Evolutionary conservation across 1,140 invertebrate genomes (phyloP), one percentile per base, ranked within the genome.

Genomic region (Metopolophium dirhodum): DNA sequence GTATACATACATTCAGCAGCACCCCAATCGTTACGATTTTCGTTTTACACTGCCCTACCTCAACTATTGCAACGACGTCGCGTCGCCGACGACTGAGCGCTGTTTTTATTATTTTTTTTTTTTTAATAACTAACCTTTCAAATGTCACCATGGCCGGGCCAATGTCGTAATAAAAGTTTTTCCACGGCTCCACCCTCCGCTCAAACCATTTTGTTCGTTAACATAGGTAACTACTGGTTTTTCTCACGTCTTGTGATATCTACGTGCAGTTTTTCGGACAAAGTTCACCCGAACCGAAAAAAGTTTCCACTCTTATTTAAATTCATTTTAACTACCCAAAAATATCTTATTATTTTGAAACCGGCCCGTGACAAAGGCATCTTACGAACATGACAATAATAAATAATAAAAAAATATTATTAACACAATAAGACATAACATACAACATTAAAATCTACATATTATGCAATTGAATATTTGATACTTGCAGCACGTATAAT

Each of bases 21-120:
- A 30, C 14, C n/a, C n/a, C n/a, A n/a, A 14, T n/a, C n/a, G 14
- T n/a, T 77, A 77, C 14, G n/a, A n/a, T 77, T 77, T 77, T 77
- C 61, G 8, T 30, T 85, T 85, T 85, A 26, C 23, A 47, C 85
- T 86, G 85, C 85, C 85, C 85, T 86, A 86, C 85, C 85, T 47
- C 85, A 86, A 86, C 85, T 47, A 41, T 41, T 47, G 45, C 85
- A 30, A 47, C 85, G 37, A 30, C 26, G 45, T 86, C 30, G 30
- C 45, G 4, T 11, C 23, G 35, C 2, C 37, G 1, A 85, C 41
- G 3, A 45, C 26, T 4, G 61, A 77, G 30, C 61, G n/a, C 61
- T n/a, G 61, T 85, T 45, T 37, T 85, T 45, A 41, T 23, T 45
- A 85, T 86, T 26, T 45, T 86, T 47, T 85, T 45, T 86, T 85